These are phyloP conservation scores for Heterotilapia buettikoferi DNA, from an alignment of 2,113 vertebrate species.

Conservation along the genomic window DNA sequence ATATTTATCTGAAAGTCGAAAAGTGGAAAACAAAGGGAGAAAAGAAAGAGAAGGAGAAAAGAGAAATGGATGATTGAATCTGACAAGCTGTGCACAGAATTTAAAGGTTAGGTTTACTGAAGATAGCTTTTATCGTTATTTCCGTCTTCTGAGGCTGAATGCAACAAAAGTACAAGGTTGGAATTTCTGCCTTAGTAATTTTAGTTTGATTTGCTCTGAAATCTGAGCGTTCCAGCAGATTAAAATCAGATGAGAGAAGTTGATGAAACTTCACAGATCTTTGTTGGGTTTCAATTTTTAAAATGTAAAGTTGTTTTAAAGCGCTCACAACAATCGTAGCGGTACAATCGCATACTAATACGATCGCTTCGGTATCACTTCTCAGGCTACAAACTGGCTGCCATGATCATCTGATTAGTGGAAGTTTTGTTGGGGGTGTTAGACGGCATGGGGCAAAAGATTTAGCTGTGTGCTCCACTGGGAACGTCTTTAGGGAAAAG, in stretches of 20 bases:
- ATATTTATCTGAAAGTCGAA: not conserved
- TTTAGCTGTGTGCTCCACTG: not conserved
- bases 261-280: not conserved
- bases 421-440: not conserved
- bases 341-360: not conserved
- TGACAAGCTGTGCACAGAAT: not conserved
- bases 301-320: not conserved
- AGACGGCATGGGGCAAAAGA: not conserved
- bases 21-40: not conserved
- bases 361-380: not conserved
- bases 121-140: not conserved
- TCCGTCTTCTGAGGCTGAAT: not conserved
- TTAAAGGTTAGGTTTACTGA: not conserved
- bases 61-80: not conserved
- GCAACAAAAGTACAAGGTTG: not conserved
- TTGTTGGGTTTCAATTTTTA: not conserved
- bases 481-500: not conserved
- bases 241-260: not conserved
- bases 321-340: not conserved
- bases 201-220: not conserved
- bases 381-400: not conserved
- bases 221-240: not conserved
- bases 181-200: not conserved
- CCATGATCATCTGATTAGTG: not conserved
- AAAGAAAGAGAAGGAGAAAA: not conserved